Evolutionary conservation across 2,797 vertebrate species (phyloP).

Genomic region (Sandelia bainsii): DNA sequence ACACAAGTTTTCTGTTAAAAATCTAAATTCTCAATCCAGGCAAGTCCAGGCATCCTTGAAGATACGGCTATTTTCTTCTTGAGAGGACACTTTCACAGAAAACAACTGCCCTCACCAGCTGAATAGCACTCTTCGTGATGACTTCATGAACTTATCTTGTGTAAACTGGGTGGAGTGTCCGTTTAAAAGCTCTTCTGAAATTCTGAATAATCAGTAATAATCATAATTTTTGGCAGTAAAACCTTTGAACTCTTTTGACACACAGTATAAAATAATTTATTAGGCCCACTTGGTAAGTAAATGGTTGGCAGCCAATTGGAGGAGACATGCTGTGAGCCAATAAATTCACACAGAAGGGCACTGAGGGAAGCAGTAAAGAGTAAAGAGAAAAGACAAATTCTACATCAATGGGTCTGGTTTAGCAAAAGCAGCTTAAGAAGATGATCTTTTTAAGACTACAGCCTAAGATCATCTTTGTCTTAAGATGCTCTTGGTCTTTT

Average conservation of each 20-base stretch:
- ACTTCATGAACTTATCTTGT: not conserved
- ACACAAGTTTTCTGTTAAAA: too few relatives aligned
- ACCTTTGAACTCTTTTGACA: not conserved
- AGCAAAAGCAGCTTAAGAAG: too few relatives aligned
- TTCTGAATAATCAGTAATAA: too few relatives aligned
- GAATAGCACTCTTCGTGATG: not conserved
- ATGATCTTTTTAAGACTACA: not conserved
- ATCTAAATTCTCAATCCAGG: not conserved
- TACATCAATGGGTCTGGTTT: too few relatives aligned
- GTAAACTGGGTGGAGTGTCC: not conserved
- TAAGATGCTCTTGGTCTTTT: not conserved
- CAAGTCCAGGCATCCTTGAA: not conserved
- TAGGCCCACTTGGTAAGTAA: too few relatives aligned
- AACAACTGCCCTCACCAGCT: not conserved
- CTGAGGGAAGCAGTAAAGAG: not conserved
- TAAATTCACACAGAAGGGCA: not conserved
- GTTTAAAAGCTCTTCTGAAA: not conserved
- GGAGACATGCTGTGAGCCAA: not conserved
- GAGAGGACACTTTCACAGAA: too few relatives aligned
- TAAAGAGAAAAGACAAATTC: not conserved
- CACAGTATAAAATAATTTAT: not conserved
- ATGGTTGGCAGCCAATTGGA: not conserved
- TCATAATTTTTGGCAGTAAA: not conserved
- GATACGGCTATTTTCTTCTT: too few relatives aligned
- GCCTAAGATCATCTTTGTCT: not conserved